phyloP scores from a whole-genome alignment of 2,888 invertebrate species.

The Hypolimnas misippus region DNA sequence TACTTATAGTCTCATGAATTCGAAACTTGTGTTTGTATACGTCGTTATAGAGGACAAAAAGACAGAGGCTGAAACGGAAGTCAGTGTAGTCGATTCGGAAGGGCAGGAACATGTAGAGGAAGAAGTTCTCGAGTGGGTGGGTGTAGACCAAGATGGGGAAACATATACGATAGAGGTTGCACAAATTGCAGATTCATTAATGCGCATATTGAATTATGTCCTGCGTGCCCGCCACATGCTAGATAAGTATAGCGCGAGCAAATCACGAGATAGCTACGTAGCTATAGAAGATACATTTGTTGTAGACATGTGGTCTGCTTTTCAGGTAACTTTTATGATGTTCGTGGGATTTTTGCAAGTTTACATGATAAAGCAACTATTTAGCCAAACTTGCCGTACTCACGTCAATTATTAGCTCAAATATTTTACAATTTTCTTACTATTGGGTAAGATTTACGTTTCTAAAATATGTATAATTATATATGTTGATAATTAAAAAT shows the following conservation, averaged over 20 bases:
- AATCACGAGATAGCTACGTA: conserved; percentile 91
- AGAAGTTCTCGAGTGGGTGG: conserved; percentile 66
- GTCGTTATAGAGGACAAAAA: conserved; percentile 86
- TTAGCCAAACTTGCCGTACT: conserved; percentile 44
- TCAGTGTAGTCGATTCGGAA: conserved; percentile 46
- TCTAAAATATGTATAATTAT: no score
- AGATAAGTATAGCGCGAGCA: conserved; percentile 88
- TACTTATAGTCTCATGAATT: conserved; percentile 90
- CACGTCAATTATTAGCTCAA: no score
- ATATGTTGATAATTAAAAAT: no score
- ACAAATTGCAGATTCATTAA: conserved; percentile 85
- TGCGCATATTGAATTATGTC: conserved; percentile 85
- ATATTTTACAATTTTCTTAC: no score
- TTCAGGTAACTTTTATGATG: conserved; percentile 90
- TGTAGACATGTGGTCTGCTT: conserved; percentile 90
- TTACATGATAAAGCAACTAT: conserved; percentile 88
- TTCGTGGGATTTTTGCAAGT: conserved; percentile 90
- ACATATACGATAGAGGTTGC: conserved; percentile 72
- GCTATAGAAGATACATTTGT: conserved; percentile 91
- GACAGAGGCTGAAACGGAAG: conserved; percentile 53
- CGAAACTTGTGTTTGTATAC: conserved; percentile 92
- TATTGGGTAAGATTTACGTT: no score
- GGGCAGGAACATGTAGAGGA: conserved; percentile 65
- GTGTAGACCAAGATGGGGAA: conserved; percentile 55
- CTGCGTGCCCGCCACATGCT: conserved; percentile 86